Base-by-base conservation (phyloP, 2,797 vertebrate genomes). In the Karalla daura region DNA sequence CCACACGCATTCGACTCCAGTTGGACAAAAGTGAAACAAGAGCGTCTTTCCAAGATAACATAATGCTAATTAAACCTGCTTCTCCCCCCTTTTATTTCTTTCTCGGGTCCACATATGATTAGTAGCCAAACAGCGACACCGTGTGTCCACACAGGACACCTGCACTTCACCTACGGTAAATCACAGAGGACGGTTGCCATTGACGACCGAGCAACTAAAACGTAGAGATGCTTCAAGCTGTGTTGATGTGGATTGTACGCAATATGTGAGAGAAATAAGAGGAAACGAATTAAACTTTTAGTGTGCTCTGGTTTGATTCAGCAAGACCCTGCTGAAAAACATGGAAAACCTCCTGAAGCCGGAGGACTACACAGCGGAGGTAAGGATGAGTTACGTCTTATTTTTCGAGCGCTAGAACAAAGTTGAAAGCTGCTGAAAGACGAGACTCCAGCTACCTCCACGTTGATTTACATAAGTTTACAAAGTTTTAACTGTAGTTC, bases 331-430 rank as follows among this genome's bases (percentile, higher is more conserved):
- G 12, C 83, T 62, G n/a, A 87, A 36, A 64, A 80, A 56, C 5
- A 30, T 62, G 8, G 78, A 54, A 46, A 70, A 72, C 15, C n/a
- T 80, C 1, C 25, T 61, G 13, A 63, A 72, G 20, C 35, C 60
- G 59, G 85, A 86, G 5, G 74, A 23, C 35, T 78, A 67, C 56
- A 59, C 51, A 0, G 62, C 78, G 20, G 80, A 91, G 91, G 92
- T 94, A 54, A 23, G 91, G 91, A 92, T 94, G 52, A 23, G 55
- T 39, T 6, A 10, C 33, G n/a, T 37, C 12, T 25, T 3, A 36
- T 14, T 4, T 36, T 36, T 5, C 35, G 10, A 30, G 10, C n/a
- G n/a, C n/a, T n/a, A n/a, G n/a, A n/a, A n/a, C n/a, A n/a, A n/a
- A n/a, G n/a, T n/a, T n/a, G n/a, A n/a, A n/a, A n/a, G n/a, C n/a